These are phyloP conservation scores for Drosophila siamana DNA, from an alignment of 2,888 invertebrate genomes.

Conservation along the genomic window DNA sequence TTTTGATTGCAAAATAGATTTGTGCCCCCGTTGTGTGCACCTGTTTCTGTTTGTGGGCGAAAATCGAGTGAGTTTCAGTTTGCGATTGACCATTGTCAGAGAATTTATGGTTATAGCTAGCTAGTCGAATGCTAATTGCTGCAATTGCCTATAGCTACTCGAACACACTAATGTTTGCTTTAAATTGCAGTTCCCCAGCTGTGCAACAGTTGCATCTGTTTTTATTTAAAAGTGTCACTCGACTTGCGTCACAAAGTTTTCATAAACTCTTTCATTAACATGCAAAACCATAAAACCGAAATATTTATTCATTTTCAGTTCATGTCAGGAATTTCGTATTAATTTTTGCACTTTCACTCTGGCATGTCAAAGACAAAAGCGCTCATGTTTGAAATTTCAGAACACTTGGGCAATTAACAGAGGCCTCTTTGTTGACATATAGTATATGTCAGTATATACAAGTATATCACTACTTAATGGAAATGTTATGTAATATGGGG, in stretches of 20 bases:
- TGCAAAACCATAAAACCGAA: background rate
- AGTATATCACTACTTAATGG: too few species aligned
- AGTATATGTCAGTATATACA: too few species aligned
- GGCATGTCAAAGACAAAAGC: too few species aligned
- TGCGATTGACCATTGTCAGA: conserved; percentile 38
- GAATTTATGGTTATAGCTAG: conserved; percentile 70
- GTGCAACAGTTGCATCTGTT: background rate
- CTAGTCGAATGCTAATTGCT: conserved; percentile 67
- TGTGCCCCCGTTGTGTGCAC: conserved; percentile 62
- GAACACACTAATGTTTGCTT: conserved; percentile 29
- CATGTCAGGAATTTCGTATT: background rate
- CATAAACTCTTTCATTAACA: background rate
- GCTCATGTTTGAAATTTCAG: too few species aligned
- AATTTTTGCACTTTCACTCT: background rate
- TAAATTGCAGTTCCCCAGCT: background rate
- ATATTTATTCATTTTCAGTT: background rate
- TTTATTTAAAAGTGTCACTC: conserved; percentile 8
- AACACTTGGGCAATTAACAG: too few species aligned
- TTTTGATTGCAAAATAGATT: conserved; percentile 93
- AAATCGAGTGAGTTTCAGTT: conserved; percentile 24
- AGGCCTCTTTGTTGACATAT: too few species aligned
- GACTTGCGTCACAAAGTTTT: background rate
- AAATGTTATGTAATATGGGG: too few species aligned
- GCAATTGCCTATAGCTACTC: conserved; percentile 20
- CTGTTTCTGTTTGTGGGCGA: conserved; percentile 51